These are phyloP conservation scores for Osedax fenrisi DNA, from an alignment of 2,888 invertebrate species.

Conservation along the genomic window DNA sequence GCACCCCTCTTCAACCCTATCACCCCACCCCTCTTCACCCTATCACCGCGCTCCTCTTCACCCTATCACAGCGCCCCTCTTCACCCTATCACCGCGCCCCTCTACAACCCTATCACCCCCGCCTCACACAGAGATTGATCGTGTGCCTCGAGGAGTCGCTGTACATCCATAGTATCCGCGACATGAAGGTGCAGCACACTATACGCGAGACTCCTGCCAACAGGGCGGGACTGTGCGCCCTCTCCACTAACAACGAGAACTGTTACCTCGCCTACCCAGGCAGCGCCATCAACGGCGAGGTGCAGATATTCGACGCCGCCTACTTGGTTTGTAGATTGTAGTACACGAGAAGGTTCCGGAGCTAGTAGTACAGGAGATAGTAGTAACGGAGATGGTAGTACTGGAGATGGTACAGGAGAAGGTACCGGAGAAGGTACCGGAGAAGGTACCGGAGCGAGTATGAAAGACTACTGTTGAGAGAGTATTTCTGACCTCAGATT, in stretches of 20 bases:
- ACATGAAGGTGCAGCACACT: conserved; percentile 94
- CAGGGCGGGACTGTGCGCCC: conserved; percentile 76
- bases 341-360: no score
- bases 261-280: conserved; percentile 94
- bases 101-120: not conserved
- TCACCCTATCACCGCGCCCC: not conserved
- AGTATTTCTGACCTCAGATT: no score
- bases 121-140: conserved; percentile 63
- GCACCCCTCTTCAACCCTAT: not conserved
- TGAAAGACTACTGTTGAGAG: no score
- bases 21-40: not conserved
- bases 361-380: not conserved
- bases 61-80: not conserved
- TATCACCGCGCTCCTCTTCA: not conserved
- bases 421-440: not conserved
- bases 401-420: not conserved
- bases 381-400: not conserved
- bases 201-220: conserved; percentile 95
- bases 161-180: conserved; percentile 90
- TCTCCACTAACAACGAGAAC: conserved; percentile 75
- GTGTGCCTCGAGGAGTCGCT: conserved; percentile 93
- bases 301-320: conserved; percentile 83
- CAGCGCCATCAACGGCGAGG: conserved; percentile 79
- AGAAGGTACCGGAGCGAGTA: not conserved
- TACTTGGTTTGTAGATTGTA: conserved; percentile 60